Evolutionary conservation across 2,888 invertebrate genomes (phyloP).

Genomic region (Oxystoma pomonae): DNA sequence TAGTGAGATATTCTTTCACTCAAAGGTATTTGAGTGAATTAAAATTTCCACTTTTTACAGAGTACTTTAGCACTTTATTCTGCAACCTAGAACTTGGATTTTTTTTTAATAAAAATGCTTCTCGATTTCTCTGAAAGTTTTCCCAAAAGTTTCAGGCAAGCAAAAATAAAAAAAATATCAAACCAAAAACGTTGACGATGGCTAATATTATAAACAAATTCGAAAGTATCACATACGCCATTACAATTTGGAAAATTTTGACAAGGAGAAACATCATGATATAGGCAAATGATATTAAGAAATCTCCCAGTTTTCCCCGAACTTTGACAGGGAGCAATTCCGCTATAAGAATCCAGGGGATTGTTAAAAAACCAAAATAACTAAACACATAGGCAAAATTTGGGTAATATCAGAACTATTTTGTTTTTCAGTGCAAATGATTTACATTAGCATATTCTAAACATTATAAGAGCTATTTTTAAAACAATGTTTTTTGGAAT

Average conservation of each 20-base stretch:
- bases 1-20: too few relatives aligned
- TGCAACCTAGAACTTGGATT: not conserved
- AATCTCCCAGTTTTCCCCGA: conserved; percentile 51
- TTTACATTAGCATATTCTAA: too few relatives aligned
- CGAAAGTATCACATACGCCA: conserved; percentile 49
- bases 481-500: too few relatives aligned
- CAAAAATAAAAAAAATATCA: conserved; percentile 49
- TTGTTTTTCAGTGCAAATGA: too few relatives aligned
- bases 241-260: conserved; percentile 46
- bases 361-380: conserved; percentile 53
- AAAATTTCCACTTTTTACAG: too few relatives aligned
- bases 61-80: too few relatives aligned
- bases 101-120: not conserved
- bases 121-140: conserved; percentile 53
- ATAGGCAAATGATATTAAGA: conserved; percentile 52
- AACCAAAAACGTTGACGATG: conserved; percentile 47
- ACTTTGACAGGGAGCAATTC: conserved; percentile 54
- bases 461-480: too few relatives aligned
- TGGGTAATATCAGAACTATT: not conserved
- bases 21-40: too few relatives aligned
- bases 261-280: conserved; percentile 49
- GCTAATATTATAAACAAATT: conserved; percentile 49
- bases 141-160: conserved; percentile 57
- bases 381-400: conserved; percentile 38
- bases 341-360: conserved; percentile 57